These are phyloP conservation scores for Cephalopholis sonnerati DNA, from an alignment of 2,113 vertebrate species.

Conservation along the genomic window DNA sequence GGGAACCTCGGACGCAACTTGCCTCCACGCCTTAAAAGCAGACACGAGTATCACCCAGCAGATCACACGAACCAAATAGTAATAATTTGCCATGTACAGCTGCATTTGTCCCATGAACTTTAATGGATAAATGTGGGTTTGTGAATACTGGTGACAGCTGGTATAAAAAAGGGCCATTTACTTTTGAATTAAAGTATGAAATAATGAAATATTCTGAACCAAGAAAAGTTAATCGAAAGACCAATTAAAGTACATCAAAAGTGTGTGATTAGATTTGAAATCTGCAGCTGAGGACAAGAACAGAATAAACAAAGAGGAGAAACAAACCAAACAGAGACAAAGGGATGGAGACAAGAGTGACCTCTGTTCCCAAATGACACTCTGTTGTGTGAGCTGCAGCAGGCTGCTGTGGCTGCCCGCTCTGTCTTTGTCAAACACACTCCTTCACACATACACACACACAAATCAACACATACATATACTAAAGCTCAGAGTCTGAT, in stretches of 20 bases:
- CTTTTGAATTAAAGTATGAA: neutral
- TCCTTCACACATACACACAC: slow-evolving; percentile 1
- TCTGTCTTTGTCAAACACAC: slow-evolving; percentile 14
- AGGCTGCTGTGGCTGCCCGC: slow-evolving; percentile 17
- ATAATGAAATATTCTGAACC: neutral
- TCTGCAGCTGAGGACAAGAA: neutral
- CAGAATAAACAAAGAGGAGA: neutral
- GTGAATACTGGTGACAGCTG: neutral
- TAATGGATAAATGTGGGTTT: neutral
- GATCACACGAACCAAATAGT: neutral
- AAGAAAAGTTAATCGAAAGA: neutral
- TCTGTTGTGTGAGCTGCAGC: slow-evolving; percentile 47
- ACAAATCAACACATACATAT: slow-evolving; percentile 26
- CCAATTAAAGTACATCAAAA: neutral
- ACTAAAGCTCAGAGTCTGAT: slow-evolving; percentile 41
- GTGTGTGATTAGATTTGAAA: neutral
- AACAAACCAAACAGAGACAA: neutral
- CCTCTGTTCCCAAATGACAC: slow-evolving; percentile 29
- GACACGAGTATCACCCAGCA: too few species aligned
- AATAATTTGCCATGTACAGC: neutral
- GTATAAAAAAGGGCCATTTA: neutral
- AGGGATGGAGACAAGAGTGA: slow-evolving; percentile 2
- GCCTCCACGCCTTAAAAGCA: too few species aligned
- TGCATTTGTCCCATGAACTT: neutral
- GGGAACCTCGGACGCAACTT: too few species aligned